A percentile compares a stretch with the other conserved stretches of the same genome.
Evolutionary conservation across 2,888 invertebrate species (phyloP).

Genomic region (Brachyptera risi): DNA sequence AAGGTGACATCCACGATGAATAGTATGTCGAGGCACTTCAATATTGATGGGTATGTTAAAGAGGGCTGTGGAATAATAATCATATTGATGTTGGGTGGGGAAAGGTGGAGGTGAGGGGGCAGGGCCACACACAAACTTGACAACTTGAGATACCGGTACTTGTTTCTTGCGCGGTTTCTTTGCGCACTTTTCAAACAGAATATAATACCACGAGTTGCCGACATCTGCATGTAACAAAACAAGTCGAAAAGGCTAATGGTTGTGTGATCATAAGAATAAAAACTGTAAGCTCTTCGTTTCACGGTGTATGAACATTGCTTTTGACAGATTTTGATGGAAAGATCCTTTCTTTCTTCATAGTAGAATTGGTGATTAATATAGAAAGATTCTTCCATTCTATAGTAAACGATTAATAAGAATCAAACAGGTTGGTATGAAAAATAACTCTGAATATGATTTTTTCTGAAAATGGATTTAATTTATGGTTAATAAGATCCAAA

Average conservation of each 20-base stretch:
- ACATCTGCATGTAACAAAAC: constrained; percentile 5
- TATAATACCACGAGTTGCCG: neutral
- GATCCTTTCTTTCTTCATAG: too few species aligned
- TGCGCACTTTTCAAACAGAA: neutral
- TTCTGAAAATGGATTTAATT: too few species aligned
- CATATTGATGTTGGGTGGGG: too few species aligned
- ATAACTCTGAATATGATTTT: too few species aligned
- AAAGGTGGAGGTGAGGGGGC: neutral
- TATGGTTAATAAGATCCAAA: too few species aligned
- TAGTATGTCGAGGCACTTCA: constrained; percentile 22
- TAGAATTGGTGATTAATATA: too few species aligned
- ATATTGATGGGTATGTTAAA: constrained; percentile 22
- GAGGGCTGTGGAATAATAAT: constrained; percentile 20
- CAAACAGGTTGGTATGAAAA: too few species aligned
- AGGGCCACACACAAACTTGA: constrained; percentile 26
- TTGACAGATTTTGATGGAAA: neutral
- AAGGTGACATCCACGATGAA: constrained; percentile 29
- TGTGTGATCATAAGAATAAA: neutral
- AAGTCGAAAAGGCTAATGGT: neutral
- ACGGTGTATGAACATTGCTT: neutral
- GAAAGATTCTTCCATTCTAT: too few species aligned
- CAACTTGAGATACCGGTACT: constrained; percentile 12
- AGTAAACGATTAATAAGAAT: too few species aligned
- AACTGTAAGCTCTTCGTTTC: neutral
- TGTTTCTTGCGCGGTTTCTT: constrained; percentile 12